Conservation (phyloP, 1,140 invertebrate species). For the Polyergus mexicanus region DNA sequence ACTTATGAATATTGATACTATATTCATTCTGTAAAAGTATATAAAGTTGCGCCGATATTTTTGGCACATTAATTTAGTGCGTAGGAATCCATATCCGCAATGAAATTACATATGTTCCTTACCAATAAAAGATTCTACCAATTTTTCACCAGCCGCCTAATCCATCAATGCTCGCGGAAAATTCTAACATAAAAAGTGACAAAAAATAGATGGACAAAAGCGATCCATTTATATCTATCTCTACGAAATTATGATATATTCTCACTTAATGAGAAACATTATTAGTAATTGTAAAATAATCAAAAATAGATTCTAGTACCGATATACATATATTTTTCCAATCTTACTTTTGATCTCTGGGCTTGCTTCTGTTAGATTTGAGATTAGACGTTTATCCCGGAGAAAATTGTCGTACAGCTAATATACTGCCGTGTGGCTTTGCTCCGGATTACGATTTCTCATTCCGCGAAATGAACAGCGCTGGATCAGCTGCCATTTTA, state of each 20-base stretch:
- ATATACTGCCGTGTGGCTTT: neutral
- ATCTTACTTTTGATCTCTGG: no score
- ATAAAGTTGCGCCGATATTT: neutral
- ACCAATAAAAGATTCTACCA: neutral
- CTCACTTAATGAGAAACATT: constrained; percentile 6
- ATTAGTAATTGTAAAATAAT: neutral
- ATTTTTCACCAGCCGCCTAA: neutral
- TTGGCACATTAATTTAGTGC: neutral
- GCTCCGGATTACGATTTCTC: constrained; percentile 33
- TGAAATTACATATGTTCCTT: neutral
- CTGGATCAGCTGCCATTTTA: constrained; percentile 22
- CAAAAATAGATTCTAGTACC: neutral
- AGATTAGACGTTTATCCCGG: neutral
- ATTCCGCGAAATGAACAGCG: constrained; percentile 32
- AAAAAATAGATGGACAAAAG: constrained; percentile 10
- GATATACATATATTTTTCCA: neutral
- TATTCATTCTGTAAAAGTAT: constrained; percentile 1
- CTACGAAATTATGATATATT: neutral
- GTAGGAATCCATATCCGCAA: neutral
- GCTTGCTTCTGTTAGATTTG: neutral
- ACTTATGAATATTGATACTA: neutral
- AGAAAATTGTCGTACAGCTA: constrained; percentile 1
- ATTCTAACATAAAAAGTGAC: neutral
- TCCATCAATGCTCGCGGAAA: neutral
- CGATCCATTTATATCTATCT: neutral